Evolutionary conservation across 2,113 vertebrate genomes (phyloP).

Genomic region (Spheniscus mendiculus): DNA sequence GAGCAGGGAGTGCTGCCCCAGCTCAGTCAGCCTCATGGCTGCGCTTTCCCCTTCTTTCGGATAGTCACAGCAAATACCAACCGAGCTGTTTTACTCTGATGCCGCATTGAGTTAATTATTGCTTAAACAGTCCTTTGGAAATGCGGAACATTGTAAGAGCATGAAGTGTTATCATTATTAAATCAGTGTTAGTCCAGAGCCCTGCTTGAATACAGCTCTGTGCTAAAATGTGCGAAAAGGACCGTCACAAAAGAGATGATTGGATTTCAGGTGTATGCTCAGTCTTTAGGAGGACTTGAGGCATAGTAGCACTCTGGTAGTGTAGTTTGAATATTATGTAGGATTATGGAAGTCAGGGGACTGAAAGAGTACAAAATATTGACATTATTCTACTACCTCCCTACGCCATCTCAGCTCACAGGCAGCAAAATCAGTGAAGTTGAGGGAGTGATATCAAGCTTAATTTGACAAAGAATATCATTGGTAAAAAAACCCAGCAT

Average conservation of each 20-base stretch:
- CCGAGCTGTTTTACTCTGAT: neutral
- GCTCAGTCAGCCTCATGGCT: neutral
- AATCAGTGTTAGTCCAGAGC: neutral
- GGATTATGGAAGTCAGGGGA: neutral
- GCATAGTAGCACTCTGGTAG: neutral
- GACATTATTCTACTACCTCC: neutral
- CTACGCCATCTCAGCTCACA: neutral
- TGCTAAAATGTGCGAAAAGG: neutral
- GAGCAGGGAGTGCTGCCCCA: neutral
- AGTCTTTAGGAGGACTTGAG: neutral
- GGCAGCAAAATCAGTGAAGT: neutral
- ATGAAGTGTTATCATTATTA: neutral
- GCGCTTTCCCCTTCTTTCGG: neutral
- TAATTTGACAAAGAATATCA: neutral
- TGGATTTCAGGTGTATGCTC: rapidly evolving
- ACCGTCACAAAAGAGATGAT: neutral
- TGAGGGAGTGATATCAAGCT: neutral
- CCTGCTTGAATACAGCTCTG: neutral
- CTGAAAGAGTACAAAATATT: neutral
- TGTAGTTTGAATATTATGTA: neutral
- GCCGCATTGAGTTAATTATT: neutral
- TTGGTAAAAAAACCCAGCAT: neutral
- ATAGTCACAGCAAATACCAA: rapidly evolving
- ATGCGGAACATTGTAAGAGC: neutral
- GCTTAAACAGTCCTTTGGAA: neutral